Evolutionary conservation across 2,888 invertebrate genomes (phyloP), one percentile per base, ranked within the genome.

Genomic region (Rapana venosa): DNA sequence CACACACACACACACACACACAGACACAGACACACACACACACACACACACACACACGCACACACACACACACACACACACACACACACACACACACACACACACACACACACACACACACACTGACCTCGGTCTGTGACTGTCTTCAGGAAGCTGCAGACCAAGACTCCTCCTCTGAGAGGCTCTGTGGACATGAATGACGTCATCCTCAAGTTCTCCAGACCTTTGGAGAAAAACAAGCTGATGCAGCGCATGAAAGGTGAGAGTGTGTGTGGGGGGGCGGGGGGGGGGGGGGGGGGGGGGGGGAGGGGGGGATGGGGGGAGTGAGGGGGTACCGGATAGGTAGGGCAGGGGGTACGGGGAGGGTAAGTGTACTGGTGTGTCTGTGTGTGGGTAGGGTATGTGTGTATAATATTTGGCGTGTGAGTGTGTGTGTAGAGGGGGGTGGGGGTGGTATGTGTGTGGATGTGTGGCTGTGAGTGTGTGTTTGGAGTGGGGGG

Each of bases 211-310:
- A 92, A 91, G 58, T 96, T 96, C 90, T 91, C 92, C 35, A 92
- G 93, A 74, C 95, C 95, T 8, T 91, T 95, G 13, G 95, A 95
- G 85, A 95, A 92, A 90, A 81, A 90, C 0, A 92, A 91, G 87
- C 92, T 95, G 17, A 87, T 93, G 81, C 91, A 92, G 85, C 93
- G 92, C 88, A 92, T 95, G 26, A 94, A 92, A 94, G 94, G 95
- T 95, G 90, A 83, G 87, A 20, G 47, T 47, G 47, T 47, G 47
- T 47, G 2, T 47, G 8, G 47, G 47, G 47, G 47, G 47, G 47
- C 4, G 47, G 47, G 47, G 47, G 47, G 47, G 47, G 47, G 47
- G 47, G 47, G 47, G 47, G 4, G 8, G 2, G 2, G 47, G 47
- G 47, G 2, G 47, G 47, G 47, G 2, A 47, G 2, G 47, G 47